Conservation (phyloP, 1,140 invertebrate species). For the Bombus consobrinus region DNA sequence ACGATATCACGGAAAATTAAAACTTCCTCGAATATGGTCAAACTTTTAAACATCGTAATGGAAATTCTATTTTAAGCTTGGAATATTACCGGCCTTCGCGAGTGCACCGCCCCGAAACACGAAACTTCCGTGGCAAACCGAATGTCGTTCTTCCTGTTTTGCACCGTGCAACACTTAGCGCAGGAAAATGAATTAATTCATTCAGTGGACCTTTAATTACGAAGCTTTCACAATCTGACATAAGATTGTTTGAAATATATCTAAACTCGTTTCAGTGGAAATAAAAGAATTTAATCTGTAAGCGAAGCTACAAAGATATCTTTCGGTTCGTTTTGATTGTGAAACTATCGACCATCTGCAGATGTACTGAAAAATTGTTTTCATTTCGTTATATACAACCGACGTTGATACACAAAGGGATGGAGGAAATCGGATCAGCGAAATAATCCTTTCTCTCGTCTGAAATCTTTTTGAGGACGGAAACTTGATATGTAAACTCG, state of each 20-base stretch:
- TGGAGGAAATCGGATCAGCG: constrained; percentile 32
- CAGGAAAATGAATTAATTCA: background rate
- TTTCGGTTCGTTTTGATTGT: background rate
- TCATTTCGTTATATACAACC: constrained; percentile 9
- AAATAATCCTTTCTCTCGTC: constrained; percentile 31
- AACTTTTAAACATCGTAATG: constrained; percentile 3
- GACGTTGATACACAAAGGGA: background rate
- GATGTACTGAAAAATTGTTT: constrained; percentile 30
- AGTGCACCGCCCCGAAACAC: constrained; percentile 70
- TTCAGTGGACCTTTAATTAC: background rate
- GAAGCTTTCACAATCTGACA: background rate
- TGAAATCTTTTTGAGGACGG: constrained; percentile 9
- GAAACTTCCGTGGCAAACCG: constrained; percentile 75
- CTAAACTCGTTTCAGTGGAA: background rate
- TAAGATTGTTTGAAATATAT: background rate
- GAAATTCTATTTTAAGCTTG: constrained; percentile 56
- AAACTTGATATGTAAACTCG: constrained; percentile 26
- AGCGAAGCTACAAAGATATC: background rate
- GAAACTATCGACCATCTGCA: constrained; percentile 3
- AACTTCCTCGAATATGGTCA: background rate
- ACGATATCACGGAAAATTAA: background rate
- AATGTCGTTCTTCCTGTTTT: constrained; percentile 67
- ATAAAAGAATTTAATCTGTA: background rate
- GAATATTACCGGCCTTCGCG: constrained; percentile 55
- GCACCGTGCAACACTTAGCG: background rate